Conservation (phyloP, 2,888 invertebrate species). For the Nudaria mundana region DNA sequence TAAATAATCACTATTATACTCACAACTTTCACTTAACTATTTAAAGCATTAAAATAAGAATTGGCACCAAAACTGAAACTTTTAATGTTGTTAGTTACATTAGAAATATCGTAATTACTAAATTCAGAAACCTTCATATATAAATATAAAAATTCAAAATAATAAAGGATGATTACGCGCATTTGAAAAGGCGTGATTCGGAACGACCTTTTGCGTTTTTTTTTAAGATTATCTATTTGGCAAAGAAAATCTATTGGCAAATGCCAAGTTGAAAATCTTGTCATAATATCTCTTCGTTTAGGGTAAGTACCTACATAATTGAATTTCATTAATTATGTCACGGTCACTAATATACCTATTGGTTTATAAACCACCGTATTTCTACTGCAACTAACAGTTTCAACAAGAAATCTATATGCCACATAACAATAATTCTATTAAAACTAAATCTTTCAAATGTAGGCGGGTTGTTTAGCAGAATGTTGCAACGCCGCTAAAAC, state of each 20-base stretch:
- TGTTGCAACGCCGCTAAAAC: slow-evolving; percentile 93
- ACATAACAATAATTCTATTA: slow-evolving; percentile 23
- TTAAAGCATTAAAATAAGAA: slow-evolving; percentile 73
- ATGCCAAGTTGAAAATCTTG: too few species aligned
- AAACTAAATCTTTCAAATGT: slow-evolving; percentile 61
- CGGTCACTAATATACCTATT: too few species aligned
- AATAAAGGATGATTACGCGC: background rate
- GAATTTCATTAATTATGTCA: background rate
- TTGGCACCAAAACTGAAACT: slow-evolving; percentile 69
- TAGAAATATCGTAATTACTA: slow-evolving; percentile 13
- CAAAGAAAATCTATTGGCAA: too few species aligned
- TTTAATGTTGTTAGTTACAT: slow-evolving; percentile 24
- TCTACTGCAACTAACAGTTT: slow-evolving; percentile 31
- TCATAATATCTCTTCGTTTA: too few species aligned
- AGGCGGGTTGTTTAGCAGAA: slow-evolving; percentile 90
- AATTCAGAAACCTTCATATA: too few species aligned
- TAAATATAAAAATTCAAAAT: background rate
- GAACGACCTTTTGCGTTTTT: too few species aligned
- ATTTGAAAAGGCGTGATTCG: too few species aligned
- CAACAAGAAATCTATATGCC: slow-evolving; percentile 32
- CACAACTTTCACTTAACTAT: slow-evolving; percentile 70
- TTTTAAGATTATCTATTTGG: too few species aligned
- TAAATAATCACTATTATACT: slow-evolving; percentile 58
- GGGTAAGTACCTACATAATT: too few species aligned
- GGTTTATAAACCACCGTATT: too few species aligned